These are phyloP conservation scores for Pristionchus japonicus DNA, from an alignment of 2,888 invertebrate genomes.

Conservation along the genomic window DNA sequence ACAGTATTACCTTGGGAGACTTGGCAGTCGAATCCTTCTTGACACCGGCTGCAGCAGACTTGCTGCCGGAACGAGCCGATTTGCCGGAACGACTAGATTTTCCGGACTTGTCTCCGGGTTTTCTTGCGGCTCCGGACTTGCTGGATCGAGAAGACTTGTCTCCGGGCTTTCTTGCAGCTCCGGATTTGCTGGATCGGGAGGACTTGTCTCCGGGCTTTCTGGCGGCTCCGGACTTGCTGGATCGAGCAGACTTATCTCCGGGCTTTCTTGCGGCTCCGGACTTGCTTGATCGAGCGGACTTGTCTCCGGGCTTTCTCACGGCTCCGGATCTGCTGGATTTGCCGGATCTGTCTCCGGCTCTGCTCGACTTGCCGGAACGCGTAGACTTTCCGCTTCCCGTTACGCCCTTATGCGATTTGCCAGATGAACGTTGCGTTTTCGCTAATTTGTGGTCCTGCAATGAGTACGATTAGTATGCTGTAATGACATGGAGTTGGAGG, in stretches of 20 bases:
- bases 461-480: not conserved
- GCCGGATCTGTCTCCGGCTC: slow-evolving; percentile 17
- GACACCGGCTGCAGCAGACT: not conserved
- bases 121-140: not conserved
- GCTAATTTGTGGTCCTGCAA: slow-evolving; percentile 7
- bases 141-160: not conserved
- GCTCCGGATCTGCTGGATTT: not conserved
- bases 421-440: slow-evolving; percentile 3
- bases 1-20: not conserved
- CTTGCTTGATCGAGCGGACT: not conserved
- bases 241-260: not conserved
- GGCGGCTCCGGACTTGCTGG: not conserved
- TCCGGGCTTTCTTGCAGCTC: not conserved
- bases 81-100: not conserved
- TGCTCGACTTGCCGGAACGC: not conserved
- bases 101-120: not conserved
- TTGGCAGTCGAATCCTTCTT: not conserved
- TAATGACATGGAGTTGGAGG: not conserved
- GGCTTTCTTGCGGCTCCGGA: not conserved
- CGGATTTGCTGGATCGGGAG: not conserved
- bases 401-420: not conserved
- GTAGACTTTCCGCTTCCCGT: slow-evolving; percentile 12
- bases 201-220: slow-evolving; percentile 12
- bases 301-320: not conserved
- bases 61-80: not conserved